Percentiles rank a stretch among this genome's conserved stretches.
phyloP scores from a whole-genome alignment of 2,113 vertebrate genomes.

The Gobiocypris rarus region DNA sequence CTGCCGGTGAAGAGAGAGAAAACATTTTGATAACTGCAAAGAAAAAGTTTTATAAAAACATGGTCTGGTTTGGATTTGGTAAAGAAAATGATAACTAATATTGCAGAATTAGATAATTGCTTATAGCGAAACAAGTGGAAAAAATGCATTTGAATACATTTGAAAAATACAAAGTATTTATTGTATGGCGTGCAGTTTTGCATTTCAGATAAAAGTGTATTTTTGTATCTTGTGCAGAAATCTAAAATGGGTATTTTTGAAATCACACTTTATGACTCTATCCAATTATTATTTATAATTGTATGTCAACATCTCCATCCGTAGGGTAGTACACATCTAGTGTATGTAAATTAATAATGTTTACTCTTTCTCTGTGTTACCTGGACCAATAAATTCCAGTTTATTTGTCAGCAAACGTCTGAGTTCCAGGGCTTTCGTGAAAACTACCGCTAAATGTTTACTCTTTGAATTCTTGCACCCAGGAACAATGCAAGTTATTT shows the following conservation, averaged over 20 bases:
- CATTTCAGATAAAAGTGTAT: background rate
- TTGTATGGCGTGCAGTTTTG: background rate
- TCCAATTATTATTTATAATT: background rate
- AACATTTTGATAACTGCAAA: constrained; percentile 7
- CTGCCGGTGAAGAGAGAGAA: constrained; percentile 58
- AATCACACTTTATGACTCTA: background rate
- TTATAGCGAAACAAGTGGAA: too few relatives aligned
- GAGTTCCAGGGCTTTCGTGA: too few relatives aligned
- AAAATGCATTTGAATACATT: background rate
- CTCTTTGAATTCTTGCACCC: too few relatives aligned
- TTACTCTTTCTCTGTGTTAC: too few relatives aligned
- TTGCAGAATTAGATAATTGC: too few relatives aligned
- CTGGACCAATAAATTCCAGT: too few relatives aligned
- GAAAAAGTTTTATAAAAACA: constrained; percentile 38
- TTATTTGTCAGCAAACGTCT: too few relatives aligned
- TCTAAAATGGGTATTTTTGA: background rate
- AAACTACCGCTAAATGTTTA: too few relatives aligned
- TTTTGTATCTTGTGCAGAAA: too few relatives aligned
- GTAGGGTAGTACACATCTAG: too few relatives aligned
- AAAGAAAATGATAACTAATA: background rate
- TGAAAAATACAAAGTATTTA: background rate
- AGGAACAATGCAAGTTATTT: too few relatives aligned
- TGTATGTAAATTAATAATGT: too few relatives aligned
- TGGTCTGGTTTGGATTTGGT: background rate
- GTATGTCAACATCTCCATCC: background rate